A percentile compares a stretch with the other conserved stretches of the same genome.
phyloP scores from a whole-genome alignment of 23 tunicate species.

The Styela clava region DNA sequence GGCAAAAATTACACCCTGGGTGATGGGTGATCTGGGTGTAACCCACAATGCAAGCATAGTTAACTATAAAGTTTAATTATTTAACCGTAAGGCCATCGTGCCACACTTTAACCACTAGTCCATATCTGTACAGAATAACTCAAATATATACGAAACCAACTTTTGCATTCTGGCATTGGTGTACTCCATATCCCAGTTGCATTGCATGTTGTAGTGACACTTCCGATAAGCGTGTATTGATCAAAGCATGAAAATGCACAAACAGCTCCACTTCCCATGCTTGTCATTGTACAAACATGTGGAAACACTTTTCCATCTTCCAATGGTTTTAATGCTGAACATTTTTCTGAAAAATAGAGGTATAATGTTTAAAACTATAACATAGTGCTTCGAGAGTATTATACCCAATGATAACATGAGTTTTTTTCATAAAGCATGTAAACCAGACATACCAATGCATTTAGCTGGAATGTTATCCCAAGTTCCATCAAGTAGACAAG shows the following conservation, averaged over 20 bases:
- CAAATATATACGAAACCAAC: constrained; percentile 28
- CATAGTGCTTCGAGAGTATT: too few relatives aligned
- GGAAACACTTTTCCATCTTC: constrained; percentile 53
- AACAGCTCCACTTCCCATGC: constrained; percentile 47
- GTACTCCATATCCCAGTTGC: constrained; percentile 53
- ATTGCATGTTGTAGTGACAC: constrained; percentile 33
- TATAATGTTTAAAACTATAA: too few relatives aligned
- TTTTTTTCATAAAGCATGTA: too few relatives aligned
- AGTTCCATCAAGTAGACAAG: constrained; percentile 52
- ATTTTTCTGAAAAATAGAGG: constrained; percentile 43
- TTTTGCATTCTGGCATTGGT: constrained; percentile 43
- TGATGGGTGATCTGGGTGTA: too few relatives aligned
- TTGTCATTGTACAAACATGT: constrained; percentile 39
- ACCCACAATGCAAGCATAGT: too few relatives aligned
- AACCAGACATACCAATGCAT: constrained; percentile 58
- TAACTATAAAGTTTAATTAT: too few relatives aligned
- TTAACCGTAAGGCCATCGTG: too few relatives aligned
- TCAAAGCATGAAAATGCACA: constrained; percentile 60
- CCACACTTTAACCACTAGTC: too few relatives aligned
- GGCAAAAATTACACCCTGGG: too few relatives aligned
- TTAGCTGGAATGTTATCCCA: constrained; percentile 39
- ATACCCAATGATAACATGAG: too few relatives aligned
- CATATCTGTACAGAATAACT: too few relatives aligned
- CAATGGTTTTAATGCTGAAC: constrained; percentile 41
- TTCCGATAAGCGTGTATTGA: constrained; percentile 51